These are phyloP conservation scores for Temnothorax unifasciatus DNA, from an alignment of 2,888 invertebrate species.

Conservation along the genomic window DNA sequence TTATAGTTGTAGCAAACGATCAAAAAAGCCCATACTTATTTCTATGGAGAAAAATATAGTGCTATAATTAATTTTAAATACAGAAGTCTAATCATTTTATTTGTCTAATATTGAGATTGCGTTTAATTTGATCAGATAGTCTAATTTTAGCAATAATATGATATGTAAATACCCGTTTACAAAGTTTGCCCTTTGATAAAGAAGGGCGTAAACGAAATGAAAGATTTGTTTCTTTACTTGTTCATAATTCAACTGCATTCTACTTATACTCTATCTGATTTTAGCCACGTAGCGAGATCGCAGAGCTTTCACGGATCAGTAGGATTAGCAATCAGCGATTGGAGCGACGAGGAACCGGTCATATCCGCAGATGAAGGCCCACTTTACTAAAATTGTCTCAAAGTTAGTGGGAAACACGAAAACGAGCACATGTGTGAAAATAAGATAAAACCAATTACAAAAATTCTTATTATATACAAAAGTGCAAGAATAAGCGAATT, in stretches of 20 bases:
- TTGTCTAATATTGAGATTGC: background rate
- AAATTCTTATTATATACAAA: constrained; percentile 69
- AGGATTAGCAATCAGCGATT: constrained; percentile 84
- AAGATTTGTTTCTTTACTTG: constrained; percentile 20
- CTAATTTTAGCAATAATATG: background rate
- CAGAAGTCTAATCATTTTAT: constrained; percentile 3
- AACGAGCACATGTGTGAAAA: constrained; percentile 39
- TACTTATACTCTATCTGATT: constrained; percentile 70
- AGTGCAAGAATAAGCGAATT: constrained; percentile 47
- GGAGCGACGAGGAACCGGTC: constrained; percentile 81
- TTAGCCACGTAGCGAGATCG: constrained; percentile 88
- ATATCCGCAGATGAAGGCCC: constrained; percentile 80
- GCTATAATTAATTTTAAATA: constrained; percentile 5
- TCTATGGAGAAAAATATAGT: background rate
- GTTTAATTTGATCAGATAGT: constrained; percentile 3
- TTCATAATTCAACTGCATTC: background rate
- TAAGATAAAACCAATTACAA: constrained; percentile 59
- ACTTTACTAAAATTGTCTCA: constrained; percentile 71
- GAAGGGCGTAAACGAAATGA: background rate
- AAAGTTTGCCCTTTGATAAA: background rate
- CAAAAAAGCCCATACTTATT: background rate
- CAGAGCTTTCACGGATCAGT: constrained; percentile 88
- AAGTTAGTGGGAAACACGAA: constrained; percentile 25
- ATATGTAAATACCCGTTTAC: constrained; percentile 16
- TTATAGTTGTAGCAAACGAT: background rate